Base-by-base conservation (phyloP, 2,797 vertebrate genomes). In the Tarsius wallacei region DNA sequence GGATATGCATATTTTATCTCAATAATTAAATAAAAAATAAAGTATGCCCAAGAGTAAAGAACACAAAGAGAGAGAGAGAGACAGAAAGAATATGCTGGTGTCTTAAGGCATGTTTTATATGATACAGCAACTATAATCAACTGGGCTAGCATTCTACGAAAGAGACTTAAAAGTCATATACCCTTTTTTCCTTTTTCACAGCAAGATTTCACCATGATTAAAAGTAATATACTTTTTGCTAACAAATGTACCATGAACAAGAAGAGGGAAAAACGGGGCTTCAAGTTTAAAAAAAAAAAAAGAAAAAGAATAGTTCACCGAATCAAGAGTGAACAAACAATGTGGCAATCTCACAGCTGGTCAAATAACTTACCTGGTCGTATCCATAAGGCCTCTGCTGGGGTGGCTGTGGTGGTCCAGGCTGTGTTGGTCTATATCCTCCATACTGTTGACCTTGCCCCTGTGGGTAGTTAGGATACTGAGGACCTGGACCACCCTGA, bases 351-450 rank as follows among this genome's bases (percentile, higher is more conserved):
- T 28, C 3, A 70, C 12, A 36, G 80, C 7, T 12, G n/a, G 53
- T 10, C 33, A 16, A 55, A 2, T 21, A 93, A 87, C 77, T 87
- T 99, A 99, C 99, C 99, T 99, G 99, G 98, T 99, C 99, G 96
- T 99, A 99, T 98, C 99, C 99, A 1, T 99, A 99, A 96, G 99
- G 99, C 98, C 99, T 99, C 98, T 99, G 99, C 97, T 99, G 99
- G 59, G 99, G 99, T 83, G 99, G 99, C 96, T 99, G 99, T 17
- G 99, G 99, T 82, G 99, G 99, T 90, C 99, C 99, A 9, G 99
- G 99, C 96, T 99, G 99, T 6, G 99, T 99, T 21, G 99, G 99
- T 97, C 99, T 99, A 93, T 99, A 99, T 73, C 97, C 99, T 70
- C 99, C 99, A 70, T 99, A 99, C 98, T 99, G 99, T 95, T 99